Percentiles rank a stretch among this genome's conserved stretches.
These are phyloP conservation scores for Cantharis lateralis DNA, from an alignment of 2,888 invertebrate genomes.

Conservation along the genomic window DNA sequence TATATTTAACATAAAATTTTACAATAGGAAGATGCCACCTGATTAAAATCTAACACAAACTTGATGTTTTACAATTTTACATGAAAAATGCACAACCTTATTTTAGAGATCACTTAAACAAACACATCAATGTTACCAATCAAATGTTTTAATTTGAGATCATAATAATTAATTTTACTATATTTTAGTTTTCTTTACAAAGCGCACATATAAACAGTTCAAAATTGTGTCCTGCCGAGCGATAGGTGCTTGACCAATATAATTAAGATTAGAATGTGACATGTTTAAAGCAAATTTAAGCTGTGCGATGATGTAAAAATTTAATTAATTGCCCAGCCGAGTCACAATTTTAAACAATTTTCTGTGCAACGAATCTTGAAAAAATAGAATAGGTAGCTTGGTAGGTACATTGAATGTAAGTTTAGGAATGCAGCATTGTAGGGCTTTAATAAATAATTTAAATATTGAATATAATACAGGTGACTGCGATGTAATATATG, in stretches of 20 bases:
- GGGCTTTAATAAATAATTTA: not conserved
- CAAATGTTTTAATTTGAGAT: not conserved
- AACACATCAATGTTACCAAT: not conserved
- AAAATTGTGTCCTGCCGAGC: not conserved
- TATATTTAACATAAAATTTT: not conserved
- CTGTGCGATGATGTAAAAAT: not conserved
- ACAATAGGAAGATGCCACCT: not conserved
- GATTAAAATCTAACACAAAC: not conserved
- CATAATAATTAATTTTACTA: not conserved
- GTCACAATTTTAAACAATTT: not conserved
- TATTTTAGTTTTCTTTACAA: not conserved
- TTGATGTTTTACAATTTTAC: not conserved
- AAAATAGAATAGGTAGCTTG: not conserved
- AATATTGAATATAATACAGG: not conserved
- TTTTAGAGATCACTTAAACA: not conserved
- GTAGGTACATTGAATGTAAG: not conserved
- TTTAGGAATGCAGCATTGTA: not conserved
- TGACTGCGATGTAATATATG: not conserved
- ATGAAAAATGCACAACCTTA: not conserved
- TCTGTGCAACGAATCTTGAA: not conserved
- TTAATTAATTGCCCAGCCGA: not conserved
- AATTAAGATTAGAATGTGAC: not conserved
- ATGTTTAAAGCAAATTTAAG: not conserved
- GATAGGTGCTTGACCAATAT: not conserved
- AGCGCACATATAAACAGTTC: not conserved